A percentile compares a stretch with the other conserved stretches of the same genome.
Evolutionary conservation across 2,113 vertebrate species (phyloP).

Genomic region (Desmodus rotundus): DNA sequence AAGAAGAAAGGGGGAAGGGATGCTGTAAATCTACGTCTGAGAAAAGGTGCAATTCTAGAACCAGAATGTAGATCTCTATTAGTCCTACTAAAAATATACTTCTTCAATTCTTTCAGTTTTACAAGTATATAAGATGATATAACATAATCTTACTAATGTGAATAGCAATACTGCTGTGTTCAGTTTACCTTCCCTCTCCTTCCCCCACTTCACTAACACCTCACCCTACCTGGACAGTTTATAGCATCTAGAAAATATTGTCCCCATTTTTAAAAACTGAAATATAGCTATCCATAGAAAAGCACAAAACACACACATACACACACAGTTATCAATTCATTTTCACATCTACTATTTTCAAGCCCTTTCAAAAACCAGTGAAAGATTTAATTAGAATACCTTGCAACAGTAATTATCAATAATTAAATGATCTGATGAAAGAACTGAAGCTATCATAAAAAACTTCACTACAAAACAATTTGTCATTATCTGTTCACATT

Average conservation of each 20-base stretch:
- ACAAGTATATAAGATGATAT: neutral
- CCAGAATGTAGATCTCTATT: neutral
- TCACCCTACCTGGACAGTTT: neutral
- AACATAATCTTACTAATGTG: neutral
- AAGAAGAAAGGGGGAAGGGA: neutral
- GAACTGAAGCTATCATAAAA: slow-evolving; percentile 13
- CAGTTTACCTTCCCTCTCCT: neutral
- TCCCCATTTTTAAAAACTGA: neutral
- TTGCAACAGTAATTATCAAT: neutral
- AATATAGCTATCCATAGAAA: neutral
- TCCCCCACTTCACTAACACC: neutral
- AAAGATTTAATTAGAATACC: slow-evolving; percentile 1
- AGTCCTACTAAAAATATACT: neutral
- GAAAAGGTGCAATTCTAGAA: neutral
- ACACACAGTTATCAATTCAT: neutral
- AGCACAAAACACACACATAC: neutral
- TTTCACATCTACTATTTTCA: slow-evolving; percentile 18
- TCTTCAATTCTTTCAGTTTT: neutral
- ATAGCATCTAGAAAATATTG: neutral
- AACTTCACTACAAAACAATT: neutral
- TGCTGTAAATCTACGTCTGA: neutral
- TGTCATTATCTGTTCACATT: neutral
- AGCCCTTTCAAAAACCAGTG: slow-evolving; percentile 28
- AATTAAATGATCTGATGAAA: neutral
- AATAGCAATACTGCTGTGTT: neutral